Evolutionary conservation across 2,113 vertebrate species (phyloP).

Genomic region (Neolamprologus toae): DNA sequence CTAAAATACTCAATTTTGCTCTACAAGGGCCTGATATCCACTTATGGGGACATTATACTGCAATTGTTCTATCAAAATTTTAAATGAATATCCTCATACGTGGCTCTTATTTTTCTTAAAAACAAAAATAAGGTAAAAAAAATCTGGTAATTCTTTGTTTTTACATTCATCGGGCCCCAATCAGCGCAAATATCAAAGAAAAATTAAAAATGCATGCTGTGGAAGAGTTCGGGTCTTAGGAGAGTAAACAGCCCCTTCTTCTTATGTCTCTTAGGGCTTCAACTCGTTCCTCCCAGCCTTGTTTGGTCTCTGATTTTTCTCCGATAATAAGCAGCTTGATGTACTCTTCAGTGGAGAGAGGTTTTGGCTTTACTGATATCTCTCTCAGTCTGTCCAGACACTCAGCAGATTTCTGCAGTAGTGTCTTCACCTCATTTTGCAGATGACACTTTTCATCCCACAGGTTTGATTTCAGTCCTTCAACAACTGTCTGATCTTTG

Average conservation of each 20-base stretch:
- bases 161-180: not conserved
- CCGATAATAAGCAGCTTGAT: rapidly evolving
- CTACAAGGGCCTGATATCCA: not conserved
- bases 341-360: rapidly evolving
- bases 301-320: rapidly evolving
- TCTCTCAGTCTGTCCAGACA: no score
- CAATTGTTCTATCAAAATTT: not conserved
- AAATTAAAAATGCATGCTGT: rapidly evolving
- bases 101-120: not conserved
- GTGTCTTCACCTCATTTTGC: rapidly evolving
- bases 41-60: not conserved
- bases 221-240: not conserved
- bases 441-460: rapidly evolving
- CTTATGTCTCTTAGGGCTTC: rapidly evolving
- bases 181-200: not conserved
- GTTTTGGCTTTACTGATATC: rapidly evolving
- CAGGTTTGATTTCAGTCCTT: rapidly evolving
- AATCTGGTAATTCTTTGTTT: not conserved
- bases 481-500: rapidly evolving
- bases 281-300: no score
- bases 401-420: rapidly evolving
- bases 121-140: not conserved
- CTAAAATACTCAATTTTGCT: not conserved
- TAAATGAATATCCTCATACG: rapidly evolving
- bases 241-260: not conserved